phyloP scores from a whole-genome alignment of 2,113 vertebrate species.

The Poeciliopsis prolifica region DNA sequence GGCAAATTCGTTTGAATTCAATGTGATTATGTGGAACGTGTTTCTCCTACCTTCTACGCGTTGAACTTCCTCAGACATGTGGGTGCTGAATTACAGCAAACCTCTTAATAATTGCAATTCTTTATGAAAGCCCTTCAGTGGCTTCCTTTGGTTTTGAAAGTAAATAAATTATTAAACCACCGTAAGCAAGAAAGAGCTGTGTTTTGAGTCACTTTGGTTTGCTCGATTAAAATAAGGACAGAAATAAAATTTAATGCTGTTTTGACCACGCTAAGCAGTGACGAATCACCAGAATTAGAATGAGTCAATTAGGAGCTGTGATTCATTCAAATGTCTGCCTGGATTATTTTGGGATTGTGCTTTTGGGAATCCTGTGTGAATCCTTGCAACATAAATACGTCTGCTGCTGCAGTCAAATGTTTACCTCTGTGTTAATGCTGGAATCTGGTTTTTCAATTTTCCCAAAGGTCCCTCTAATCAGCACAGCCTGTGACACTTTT shows the following conservation, averaged over 20 bases:
- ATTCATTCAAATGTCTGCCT: neutral
- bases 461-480: neutral
- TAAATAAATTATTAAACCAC: neutral
- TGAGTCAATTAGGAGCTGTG: neutral
- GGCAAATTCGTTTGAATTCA: constrained; percentile 43
- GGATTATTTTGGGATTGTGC: neutral
- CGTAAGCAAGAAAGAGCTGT: neutral
- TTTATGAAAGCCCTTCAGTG: neutral
- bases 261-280: neutral
- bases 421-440: neutral
- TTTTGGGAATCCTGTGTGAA: neutral
- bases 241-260: neutral
- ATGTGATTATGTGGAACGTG: constrained; percentile 49
- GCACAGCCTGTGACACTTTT: too few species aligned
- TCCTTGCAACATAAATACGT: neutral
- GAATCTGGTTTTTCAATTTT: neutral
- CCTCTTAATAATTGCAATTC: neutral
- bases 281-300: neutral
- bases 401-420: neutral
- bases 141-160: neutral
- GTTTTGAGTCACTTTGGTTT: neutral
- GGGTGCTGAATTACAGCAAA: neutral
- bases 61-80: constrained; percentile 13
- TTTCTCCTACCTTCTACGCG: constrained; percentile 26
- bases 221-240: neutral